A percentile compares a stretch with the other conserved stretches of the same genome.
These are phyloP conservation scores for Drosophila histrio DNA, from an alignment of 2,888 invertebrate species.

Conservation along the genomic window DNA sequence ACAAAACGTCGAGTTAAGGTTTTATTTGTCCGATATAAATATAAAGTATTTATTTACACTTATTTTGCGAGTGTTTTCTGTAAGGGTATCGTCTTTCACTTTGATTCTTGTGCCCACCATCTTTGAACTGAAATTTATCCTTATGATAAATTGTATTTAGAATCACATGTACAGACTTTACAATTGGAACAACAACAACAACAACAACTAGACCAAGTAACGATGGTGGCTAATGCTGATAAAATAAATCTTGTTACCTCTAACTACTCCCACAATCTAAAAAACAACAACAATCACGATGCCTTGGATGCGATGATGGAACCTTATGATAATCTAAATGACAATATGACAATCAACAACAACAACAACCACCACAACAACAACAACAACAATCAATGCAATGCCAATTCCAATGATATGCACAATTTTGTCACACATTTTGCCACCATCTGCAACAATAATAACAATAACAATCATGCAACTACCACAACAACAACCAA, in stretches of 20 bases:
- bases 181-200: slow-evolving; percentile 84
- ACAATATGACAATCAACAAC: slow-evolving; percentile 52
- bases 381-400: slow-evolving; percentile 42
- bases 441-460: slow-evolving; percentile 61
- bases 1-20: background rate
- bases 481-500: slow-evolving; percentile 52
- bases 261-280: slow-evolving; percentile 80
- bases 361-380: slow-evolving; percentile 40
- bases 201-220: slow-evolving; percentile 85
- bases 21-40: background rate
- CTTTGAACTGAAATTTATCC: slow-evolving; percentile 72
- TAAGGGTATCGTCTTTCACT: slow-evolving; percentile 38
- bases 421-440: slow-evolving; percentile 66
- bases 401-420: slow-evolving; percentile 48
- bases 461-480: slow-evolving; percentile 60
- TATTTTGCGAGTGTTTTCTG: slow-evolving; percentile 3
- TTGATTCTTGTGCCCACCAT: slow-evolving; percentile 48
- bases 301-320: slow-evolving; percentile 60
- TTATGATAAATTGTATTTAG: slow-evolving; percentile 84
- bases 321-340: slow-evolving; percentile 40
- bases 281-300: slow-evolving; percentile 49
- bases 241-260: slow-evolving; percentile 85
- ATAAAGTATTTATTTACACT: background rate
- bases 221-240: slow-evolving; percentile 85
- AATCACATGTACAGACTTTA: slow-evolving; percentile 85